Evolutionary conservation across 2,113 vertebrate genomes (phyloP), one percentile per base, ranked within the genome.

Genomic region (Corythornis madagascariensis): DNA sequence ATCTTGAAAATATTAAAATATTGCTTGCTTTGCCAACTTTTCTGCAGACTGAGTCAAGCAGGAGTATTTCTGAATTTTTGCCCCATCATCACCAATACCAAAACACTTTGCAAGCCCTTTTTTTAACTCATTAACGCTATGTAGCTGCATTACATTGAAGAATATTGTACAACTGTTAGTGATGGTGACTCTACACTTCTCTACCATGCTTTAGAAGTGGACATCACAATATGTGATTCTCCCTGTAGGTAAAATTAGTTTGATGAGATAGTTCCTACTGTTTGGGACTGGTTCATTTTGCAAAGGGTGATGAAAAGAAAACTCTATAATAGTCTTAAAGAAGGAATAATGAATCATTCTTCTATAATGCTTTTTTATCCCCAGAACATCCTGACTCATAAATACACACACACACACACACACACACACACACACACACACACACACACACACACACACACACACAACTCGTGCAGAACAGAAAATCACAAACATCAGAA

Each of bases 61-160:
- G 29, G 42, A 81, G 72, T 86, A 72, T 78, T 90, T 94, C 61
- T 65, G 24, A 35, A 72, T 13, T 83, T 93, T 81, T 93, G 74
- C 53, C 45, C 69, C 35, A 78, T 73, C 65, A 72, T 26, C 33
- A 25, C 29, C 38, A 25, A 28, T 60, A 83, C 11, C 50, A 78
- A 92, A 86, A 90, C 75, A 86, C 20, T 84, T 82, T 33, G 24
- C 47, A 81, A 93, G 42, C 8, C 50, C 40, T 43, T 88, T 91
- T 59, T 78, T 81, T n/a, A 63, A 64, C n/a, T 86, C 73, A 31
- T 40, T 81, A 56, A 53, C 5, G 63, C 77, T 61, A 56, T 4
- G 2, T 14, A 90, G 12, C 48, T 65, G 67, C 12, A 16, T 64
- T 64, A 43, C 0, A 0, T 12, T 59, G 33, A 86, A 59, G 35